These are phyloP conservation scores for Fratercula arctica DNA, from an alignment of 2,797 vertebrate genomes.

Conservation along the genomic window DNA sequence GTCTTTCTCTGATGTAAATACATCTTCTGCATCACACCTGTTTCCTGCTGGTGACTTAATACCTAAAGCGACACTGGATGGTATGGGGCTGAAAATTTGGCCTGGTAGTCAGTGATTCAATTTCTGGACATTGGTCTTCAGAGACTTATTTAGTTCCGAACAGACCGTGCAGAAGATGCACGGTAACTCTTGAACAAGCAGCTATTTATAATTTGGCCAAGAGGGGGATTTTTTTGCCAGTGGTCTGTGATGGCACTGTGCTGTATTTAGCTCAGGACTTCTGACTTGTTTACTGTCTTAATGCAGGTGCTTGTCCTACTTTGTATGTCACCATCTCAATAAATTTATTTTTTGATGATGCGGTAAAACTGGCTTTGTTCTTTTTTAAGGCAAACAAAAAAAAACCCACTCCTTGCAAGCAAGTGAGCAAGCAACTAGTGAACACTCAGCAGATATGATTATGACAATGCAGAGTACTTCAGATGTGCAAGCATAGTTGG, in stretches of 20 bases:
- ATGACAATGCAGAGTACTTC: not conserved
- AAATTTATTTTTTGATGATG: not conserved
- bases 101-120: not conserved
- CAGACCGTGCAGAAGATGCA: not conserved
- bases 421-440: not conserved
- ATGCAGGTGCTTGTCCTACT: not conserved
- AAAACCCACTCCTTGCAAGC: not conserved
- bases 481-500: not conserved
- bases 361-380: not conserved
- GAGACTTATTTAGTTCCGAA: not conserved
- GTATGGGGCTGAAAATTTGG: not conserved
- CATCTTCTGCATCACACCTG: not conserved
- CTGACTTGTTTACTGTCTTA: rapidly evolving
- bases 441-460: not conserved
- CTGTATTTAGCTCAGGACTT: not conserved
- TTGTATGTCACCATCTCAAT: not conserved
- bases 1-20: not conserved
- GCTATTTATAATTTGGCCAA: not conserved
- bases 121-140: not conserved
- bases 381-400: not conserved
- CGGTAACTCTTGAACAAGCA: not conserved
- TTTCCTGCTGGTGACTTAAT: not conserved
- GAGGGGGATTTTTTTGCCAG: not conserved
- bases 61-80: not conserved
- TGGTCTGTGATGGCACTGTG: not conserved